These are phyloP conservation scores for Teinopalpus imperialis DNA, from an alignment of 2,888 invertebrate genomes.

Conservation along the genomic window DNA sequence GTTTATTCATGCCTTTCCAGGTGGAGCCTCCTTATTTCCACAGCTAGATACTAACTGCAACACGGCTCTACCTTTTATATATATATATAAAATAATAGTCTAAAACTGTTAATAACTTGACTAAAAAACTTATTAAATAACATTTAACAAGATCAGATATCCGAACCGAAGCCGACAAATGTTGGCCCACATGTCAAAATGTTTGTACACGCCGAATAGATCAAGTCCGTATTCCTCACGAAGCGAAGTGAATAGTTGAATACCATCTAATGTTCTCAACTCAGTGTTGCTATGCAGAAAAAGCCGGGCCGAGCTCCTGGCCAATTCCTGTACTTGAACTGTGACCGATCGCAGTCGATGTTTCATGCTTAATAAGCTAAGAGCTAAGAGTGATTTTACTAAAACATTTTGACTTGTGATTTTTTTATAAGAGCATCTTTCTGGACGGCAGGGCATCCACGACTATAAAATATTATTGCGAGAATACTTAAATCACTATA, in stretches of 20 bases:
- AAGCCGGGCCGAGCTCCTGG: conserved; percentile 8
- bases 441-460: too few species aligned
- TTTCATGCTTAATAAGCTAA: conserved; percentile 16
- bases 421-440: too few species aligned
- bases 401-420: too few species aligned
- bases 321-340: conserved; percentile 27
- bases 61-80: too few species aligned
- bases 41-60: too few species aligned
- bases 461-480: too few species aligned
- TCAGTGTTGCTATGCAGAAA: conserved; percentile 6
- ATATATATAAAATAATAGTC: too few species aligned
- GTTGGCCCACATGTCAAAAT: conserved; percentile 19
- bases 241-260: conserved; percentile 8
- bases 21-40: too few species aligned
- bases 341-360: conserved; percentile 27
- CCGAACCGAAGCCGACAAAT: conserved; percentile 2
- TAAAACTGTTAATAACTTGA: too few species aligned
- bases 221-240: conserved; percentile 16
- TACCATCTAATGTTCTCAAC: conserved; percentile 9
- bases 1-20: too few species aligned
- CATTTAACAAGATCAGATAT: background rate
- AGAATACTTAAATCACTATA: too few species aligned
- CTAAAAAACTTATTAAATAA: too few species aligned
- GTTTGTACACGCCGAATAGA: conserved; percentile 20
- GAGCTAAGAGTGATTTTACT: conserved; percentile 3